Evolutionary conservation across 2,888 invertebrate species (phyloP), one percentile per base, ranked within the genome.

Genomic region (Dicyrtoma fusca): DNA sequence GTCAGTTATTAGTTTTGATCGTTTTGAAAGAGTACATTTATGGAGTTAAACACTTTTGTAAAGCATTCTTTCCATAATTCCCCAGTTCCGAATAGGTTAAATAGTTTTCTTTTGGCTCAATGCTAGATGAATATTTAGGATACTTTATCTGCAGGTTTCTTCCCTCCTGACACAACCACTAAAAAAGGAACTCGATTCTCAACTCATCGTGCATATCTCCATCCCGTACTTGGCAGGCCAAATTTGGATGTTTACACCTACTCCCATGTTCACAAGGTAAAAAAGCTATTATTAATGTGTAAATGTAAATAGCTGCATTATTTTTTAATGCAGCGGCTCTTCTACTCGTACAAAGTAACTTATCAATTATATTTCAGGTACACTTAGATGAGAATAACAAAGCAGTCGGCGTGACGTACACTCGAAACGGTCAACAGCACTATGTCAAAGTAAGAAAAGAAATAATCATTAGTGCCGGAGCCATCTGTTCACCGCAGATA

Each of bases 161-260:
- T 59, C 26, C 74, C 74, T 51, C 34, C 76, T 19, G 79, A 79
- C 42, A 74, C 74, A 1, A 76, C 77, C 25, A 65, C 76, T 45
- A 76, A 79, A 65, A 69, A 74, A 13, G 79, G 79, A 4, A 51
- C 69, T 11, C 62, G 79, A 13, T 75, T 70, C 73, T 72, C 73
- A 26, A 76, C 76, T 4, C 74, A 69, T 14, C 19, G 8, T 26
- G 26, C 53, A 6, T 34, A 42, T 55, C 10, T 55, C 19, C 42
- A 68, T 42, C 25, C 53, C 1, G 47, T 11, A 11, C n/a, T 53
- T 5, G 51, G n/a, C 57, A 70, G 77, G 53, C 44, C 44, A 44
- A 79, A 77, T 71, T 57, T 79, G 45, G 71, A 70, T 17, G 76
- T 79, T 62, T 76, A 77, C 47, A 71, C 75, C 21, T 78, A 78